Evolutionary conservation across 2,888 invertebrate species (phyloP).

Genomic region (Oligia latruncula): DNA sequence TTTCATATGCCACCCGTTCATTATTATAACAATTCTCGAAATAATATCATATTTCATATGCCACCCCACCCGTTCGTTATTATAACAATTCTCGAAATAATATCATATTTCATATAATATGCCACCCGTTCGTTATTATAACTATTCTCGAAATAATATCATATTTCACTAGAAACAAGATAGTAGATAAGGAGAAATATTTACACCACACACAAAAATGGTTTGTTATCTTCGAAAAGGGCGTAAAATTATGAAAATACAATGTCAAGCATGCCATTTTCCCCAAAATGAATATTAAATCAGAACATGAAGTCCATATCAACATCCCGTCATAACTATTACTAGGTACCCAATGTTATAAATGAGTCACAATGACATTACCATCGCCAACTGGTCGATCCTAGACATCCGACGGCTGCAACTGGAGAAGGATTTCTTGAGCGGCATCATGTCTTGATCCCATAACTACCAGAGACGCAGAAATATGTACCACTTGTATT

Average conservation of each 20-base stretch:
- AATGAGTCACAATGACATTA: conserved; percentile 85
- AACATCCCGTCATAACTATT: conserved; percentile 44
- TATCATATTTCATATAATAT: too few relatives aligned
- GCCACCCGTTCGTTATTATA: neutral
- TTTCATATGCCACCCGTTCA: neutral
- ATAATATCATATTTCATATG: conserved; percentile 22
- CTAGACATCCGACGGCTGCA: conserved; percentile 95
- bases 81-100: too few relatives aligned
- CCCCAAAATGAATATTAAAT: neutral
- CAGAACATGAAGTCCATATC: neutral
- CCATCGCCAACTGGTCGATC: conserved; percentile 95
- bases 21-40: conserved; percentile 9
- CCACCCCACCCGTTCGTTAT: too few relatives aligned
- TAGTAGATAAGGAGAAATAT: neutral
- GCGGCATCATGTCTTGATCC: conserved; percentile 96
- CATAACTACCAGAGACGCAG: conserved; percentile 91
- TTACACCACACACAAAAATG: conserved; percentile 24
- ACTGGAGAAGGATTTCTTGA: conserved; percentile 94
- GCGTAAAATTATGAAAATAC: conserved; percentile 7
- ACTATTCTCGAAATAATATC: conserved; percentile 18
- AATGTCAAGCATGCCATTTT: conserved; percentile 21
- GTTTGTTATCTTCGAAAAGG: neutral
- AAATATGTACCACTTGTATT: conserved; percentile 77
- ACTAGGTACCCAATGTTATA: conserved; percentile 46
- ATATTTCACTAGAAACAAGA: conserved; percentile 20